A percentile compares a stretch with the other conserved stretches of the same genome.
phyloP scores from a whole-genome alignment of 2,888 invertebrate genomes.

The Drosophila affinis region DNA sequence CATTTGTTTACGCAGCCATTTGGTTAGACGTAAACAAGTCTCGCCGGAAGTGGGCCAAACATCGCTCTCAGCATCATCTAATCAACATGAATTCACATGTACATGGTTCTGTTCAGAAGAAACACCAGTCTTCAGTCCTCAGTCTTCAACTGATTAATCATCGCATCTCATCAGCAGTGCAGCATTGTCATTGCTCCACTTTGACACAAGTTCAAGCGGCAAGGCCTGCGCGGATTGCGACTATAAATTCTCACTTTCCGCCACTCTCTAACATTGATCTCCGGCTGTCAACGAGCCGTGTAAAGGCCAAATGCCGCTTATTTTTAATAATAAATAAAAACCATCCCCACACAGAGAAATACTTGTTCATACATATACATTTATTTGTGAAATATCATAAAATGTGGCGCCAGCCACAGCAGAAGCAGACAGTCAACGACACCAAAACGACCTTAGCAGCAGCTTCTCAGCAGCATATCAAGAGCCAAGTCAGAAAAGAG shows the following conservation, averaged over 20 bases:
- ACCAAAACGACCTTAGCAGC: conserved; percentile 46
- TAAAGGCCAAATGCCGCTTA: conserved; percentile 69
- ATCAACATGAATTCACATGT: not conserved
- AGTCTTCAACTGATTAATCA: conserved; percentile 5
- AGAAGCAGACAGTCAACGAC: conserved; percentile 42
- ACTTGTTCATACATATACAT: conserved; percentile 13
- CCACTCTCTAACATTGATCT: conserved; percentile 68
- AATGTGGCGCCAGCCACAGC: conserved; percentile 64
- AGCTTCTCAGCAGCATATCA: not conserved
- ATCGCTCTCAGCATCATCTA: conserved; percentile 23
- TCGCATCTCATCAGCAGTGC: not conserved
- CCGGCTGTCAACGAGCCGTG: conserved; percentile 72
- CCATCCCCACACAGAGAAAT: not conserved
- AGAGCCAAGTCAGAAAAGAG: conserved; percentile 36
- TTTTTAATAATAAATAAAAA: conserved; percentile 37
- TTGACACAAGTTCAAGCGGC: conserved; percentile 75
- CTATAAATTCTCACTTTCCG: conserved; percentile 54
- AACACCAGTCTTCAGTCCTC: not conserved
- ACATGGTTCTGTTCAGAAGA: not conserved
- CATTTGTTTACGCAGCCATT: conserved; percentile 68
- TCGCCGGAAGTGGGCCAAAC: conserved; percentile 72
- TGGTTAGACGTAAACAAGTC: conserved; percentile 71
- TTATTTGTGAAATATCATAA: conserved; percentile 57
- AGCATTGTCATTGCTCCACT: conserved; percentile 67
- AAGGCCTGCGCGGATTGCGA: conserved; percentile 55